Evolutionary conservation across 2,888 invertebrate genomes (phyloP).

Genomic region (Harpalus rubripes): DNA sequence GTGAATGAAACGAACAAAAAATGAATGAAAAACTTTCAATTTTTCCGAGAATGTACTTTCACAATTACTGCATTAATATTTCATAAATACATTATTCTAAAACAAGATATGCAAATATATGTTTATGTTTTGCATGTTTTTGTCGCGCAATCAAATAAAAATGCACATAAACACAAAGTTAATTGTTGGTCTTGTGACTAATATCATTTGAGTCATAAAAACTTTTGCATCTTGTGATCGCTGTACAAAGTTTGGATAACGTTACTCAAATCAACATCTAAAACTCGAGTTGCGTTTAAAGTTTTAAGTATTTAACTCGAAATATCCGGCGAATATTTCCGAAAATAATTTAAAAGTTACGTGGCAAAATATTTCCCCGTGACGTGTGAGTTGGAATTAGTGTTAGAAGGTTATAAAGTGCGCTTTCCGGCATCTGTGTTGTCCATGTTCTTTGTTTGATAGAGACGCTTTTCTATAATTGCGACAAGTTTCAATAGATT

Average conservation of each 20-base stretch:
- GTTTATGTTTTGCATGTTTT: background rate
- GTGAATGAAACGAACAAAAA: background rate
- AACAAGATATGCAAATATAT: background rate
- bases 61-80: background rate
- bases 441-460: constrained; percentile 68
- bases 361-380: background rate
- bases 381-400: background rate
- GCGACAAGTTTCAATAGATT: constrained; percentile 52
- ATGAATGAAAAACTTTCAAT: background rate
- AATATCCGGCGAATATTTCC: background rate
- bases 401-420: constrained; percentile 65
- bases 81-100: background rate
- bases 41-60: background rate
- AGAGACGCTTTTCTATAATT: constrained; percentile 63
- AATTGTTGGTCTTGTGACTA: background rate
- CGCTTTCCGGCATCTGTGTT: constrained; percentile 67
- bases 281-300: background rate
- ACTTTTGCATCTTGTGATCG: background rate
- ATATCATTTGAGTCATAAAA: constrained; percentile 1
- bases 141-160: background rate
- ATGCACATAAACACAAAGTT: background rate
- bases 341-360: constrained; percentile 22
- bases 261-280: constrained; percentile 30
- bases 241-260: constrained; percentile 29
- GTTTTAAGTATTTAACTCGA: background rate